Conservation (phyloP, 1,140 invertebrate species). For the Drosophila sturtevanti region DNA sequence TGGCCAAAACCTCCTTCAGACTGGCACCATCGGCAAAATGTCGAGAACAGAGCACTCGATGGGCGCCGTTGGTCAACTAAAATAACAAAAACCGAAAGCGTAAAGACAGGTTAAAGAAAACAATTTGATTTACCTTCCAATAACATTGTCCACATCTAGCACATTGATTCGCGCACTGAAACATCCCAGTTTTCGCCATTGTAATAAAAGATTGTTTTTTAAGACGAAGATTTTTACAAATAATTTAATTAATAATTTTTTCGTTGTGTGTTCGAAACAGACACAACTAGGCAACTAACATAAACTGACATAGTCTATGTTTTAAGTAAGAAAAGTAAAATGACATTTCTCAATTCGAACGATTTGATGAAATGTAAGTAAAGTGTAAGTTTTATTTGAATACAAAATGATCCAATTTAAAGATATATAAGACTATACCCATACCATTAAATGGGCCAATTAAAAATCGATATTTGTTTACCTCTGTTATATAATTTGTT, state of each 20-base stretch:
- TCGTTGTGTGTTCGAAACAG: no score
- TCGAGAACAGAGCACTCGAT: neutral
- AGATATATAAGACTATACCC: no score
- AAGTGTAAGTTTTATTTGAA: no score
- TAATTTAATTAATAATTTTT: no score
- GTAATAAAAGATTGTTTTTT: neutral
- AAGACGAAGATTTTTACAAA: no score
- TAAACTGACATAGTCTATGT: no score
- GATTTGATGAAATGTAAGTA: neutral
- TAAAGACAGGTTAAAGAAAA: neutral
- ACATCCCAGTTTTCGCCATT: neutral
- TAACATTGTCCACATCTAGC: neutral
- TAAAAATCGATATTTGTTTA: no score
- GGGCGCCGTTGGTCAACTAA: neutral
- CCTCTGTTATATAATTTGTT: no score
- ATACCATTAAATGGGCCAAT: no score
- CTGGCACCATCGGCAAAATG: neutral
- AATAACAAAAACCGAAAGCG: neutral
- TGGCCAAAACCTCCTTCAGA: conserved; percentile 32
- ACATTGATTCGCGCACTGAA: neutral
- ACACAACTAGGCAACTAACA: neutral
- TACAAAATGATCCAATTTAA: no score
- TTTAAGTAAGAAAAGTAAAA: neutral
- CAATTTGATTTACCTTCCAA: neutral
- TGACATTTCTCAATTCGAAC: neutral